These are phyloP conservation scores for Zoanthus solanderi DNA, from an alignment of 92 coral and sea anemone genomes.

Conservation along the genomic window DNA sequence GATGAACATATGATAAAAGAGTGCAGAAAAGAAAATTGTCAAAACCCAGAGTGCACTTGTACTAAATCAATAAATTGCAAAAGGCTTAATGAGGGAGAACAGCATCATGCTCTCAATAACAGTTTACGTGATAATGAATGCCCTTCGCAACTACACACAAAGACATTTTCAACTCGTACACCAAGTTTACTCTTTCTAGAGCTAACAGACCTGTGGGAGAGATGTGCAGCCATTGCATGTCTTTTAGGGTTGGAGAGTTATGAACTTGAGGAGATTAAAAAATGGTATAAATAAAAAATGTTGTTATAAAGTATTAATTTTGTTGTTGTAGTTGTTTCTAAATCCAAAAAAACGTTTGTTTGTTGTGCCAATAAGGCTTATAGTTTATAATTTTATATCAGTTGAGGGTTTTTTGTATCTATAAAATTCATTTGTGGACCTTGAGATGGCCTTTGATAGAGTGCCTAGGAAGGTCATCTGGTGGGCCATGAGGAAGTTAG, in stretches of 20 bases:
- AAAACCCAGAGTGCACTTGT: background rate
- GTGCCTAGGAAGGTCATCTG: too few species aligned
- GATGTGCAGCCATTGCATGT: conserved; percentile 1
- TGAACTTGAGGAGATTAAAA: conserved; percentile 12
- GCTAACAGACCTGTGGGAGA: conserved; percentile 18
- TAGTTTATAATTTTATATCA: too few species aligned
- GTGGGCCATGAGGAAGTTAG: too few species aligned
- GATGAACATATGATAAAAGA: background rate
- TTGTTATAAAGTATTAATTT: too few species aligned
- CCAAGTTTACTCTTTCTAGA: background rate
- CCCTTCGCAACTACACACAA: background rate
- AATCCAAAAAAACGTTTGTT: too few species aligned
- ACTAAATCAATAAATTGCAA: background rate
- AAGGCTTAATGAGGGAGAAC: background rate
- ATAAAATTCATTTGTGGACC: too few species aligned
- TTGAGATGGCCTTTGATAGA: too few species aligned
- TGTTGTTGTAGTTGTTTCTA: too few species aligned
- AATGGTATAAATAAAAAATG: too few species aligned
- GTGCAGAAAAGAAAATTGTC: background rate
- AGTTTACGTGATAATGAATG: background rate
- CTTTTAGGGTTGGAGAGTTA: conserved; percentile 4
- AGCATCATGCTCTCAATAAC: background rate
- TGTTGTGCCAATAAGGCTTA: too few species aligned
- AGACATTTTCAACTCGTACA: too few species aligned
- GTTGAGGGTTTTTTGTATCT: too few species aligned